phyloP scores from a whole-genome alignment of 2,113 vertebrate genomes.

The Podiceps cristatus region DNA sequence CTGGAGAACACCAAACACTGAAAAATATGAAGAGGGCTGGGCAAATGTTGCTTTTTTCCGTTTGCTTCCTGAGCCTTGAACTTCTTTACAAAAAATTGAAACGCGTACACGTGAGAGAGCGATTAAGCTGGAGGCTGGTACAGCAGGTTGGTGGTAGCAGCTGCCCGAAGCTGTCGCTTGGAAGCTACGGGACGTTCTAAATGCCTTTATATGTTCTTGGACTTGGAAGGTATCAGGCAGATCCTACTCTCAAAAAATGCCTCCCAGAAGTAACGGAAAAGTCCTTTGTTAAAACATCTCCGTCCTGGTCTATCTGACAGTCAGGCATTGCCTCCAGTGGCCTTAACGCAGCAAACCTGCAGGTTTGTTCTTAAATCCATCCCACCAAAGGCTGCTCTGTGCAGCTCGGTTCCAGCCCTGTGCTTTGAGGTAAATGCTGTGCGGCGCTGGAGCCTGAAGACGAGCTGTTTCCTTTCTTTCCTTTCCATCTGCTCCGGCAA shows the following conservation, averaged over 20 bases:
- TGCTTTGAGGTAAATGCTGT: not conserved
- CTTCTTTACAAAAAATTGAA: not conserved
- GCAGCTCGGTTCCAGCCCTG: fast-evolving
- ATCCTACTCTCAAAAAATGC: not conserved
- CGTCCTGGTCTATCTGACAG: too few relatives aligned
- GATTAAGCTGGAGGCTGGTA: not conserved
- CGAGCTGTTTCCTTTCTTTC: not conserved
- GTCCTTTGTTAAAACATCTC: not conserved
- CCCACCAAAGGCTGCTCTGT: not conserved
- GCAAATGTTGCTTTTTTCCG: not conserved
- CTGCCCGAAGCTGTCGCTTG: not conserved
- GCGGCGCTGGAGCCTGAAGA: not conserved
- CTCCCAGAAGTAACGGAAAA: not conserved
- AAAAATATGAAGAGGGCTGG: not conserved
- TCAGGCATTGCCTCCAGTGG: not conserved
- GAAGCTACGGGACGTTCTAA: not conserved
- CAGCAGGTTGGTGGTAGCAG: not conserved
- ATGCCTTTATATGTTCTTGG: not conserved
- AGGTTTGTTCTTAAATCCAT: not conserved
- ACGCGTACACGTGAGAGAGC: not conserved
- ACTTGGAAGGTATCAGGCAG: not conserved
- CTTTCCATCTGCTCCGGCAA: not conserved
- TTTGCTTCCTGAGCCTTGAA: not conserved
- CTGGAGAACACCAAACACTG: not conserved
- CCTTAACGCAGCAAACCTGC: not conserved